phyloP scores from a whole-genome alignment of 2,797 vertebrate genomes.

The Fistularia commersonii region DNA sequence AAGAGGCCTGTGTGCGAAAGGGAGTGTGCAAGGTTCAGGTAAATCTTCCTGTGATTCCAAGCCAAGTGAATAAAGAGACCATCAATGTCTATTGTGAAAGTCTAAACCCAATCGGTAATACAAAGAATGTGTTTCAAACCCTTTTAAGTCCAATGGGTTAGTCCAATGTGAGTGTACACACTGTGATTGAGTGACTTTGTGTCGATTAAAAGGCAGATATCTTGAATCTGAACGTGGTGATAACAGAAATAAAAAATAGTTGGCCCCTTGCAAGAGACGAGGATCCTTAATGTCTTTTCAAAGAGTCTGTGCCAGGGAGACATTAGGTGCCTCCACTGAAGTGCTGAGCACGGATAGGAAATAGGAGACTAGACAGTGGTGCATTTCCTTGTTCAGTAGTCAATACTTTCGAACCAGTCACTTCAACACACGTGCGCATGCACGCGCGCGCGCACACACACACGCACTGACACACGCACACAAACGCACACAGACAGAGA shows the following conservation, averaged over 20 bases:
- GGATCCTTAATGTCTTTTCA: constrained; percentile 9
- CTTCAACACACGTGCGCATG: constrained; percentile 1
- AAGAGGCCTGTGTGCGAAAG: constrained; percentile 25
- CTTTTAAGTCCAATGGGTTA: constrained; percentile 26
- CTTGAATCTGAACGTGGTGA: constrained; percentile 13
- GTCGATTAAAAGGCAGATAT: constrained; percentile 19
- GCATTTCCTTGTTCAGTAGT: constrained; percentile 65
- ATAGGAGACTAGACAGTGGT: constrained; percentile 50
- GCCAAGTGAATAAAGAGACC: constrained; percentile 39
- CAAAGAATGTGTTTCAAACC: constrained; percentile 26
- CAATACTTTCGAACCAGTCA: constrained; percentile 23
- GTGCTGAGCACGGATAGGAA: constrained; percentile 34
- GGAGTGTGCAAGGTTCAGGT: constrained; percentile 5
- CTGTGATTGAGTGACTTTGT: constrained; percentile 14
- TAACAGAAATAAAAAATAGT: constrained; percentile 19
- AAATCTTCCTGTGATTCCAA: constrained; percentile 37
- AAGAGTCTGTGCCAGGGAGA: constrained; percentile 21
- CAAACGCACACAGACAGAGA: constrained; percentile 3
- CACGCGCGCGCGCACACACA: neutral
- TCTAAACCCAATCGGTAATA: constrained; percentile 12
- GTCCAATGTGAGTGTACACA: constrained; percentile 18
- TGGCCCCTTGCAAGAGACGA: constrained; percentile 1
- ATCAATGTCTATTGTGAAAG: constrained; percentile 18
- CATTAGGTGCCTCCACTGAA: constrained; percentile 32
- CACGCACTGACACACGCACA: constrained; percentile 9